Conservation (phyloP, 2,797 vertebrate genomes). For the Dermochelys coriacea region DNA sequence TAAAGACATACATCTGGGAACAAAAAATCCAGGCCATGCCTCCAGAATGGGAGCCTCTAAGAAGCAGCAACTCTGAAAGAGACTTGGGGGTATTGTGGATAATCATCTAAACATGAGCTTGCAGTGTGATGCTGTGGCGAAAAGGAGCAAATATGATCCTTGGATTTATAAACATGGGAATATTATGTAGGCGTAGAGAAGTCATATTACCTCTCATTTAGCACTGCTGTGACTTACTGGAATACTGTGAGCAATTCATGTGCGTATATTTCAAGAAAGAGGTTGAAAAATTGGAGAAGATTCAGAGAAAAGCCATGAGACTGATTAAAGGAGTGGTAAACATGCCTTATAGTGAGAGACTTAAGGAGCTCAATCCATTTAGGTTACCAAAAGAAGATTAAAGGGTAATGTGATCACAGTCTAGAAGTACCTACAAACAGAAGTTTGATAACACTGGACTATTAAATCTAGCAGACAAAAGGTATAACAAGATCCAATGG, state of each 20-base stretch:
- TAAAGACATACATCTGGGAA: not conserved
- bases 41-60: not conserved
- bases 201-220: not conserved
- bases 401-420: not conserved
- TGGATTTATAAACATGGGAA: not conserved
- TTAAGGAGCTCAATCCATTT: not conserved
- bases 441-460: constrained; percentile 15
- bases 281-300: not conserved
- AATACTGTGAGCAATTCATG: not conserved
- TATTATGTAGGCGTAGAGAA: not conserved
- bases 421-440: not conserved
- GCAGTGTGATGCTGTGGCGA: not conserved
- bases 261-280: not conserved
- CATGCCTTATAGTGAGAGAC: constrained; percentile 27
- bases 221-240: accelerated
- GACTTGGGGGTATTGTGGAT: not conserved
- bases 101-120: not conserved
- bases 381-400: not conserved
- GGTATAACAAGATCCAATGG: not conserved
- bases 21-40: not conserved
- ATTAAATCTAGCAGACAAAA: not conserved
- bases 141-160: constrained; percentile 21
- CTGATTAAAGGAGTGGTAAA: not conserved
- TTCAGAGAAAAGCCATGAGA: not conserved
- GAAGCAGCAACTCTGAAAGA: not conserved